Evolutionary conservation across 2,797 vertebrate species (phyloP).

Genomic region (Poecile montanus): DNA sequence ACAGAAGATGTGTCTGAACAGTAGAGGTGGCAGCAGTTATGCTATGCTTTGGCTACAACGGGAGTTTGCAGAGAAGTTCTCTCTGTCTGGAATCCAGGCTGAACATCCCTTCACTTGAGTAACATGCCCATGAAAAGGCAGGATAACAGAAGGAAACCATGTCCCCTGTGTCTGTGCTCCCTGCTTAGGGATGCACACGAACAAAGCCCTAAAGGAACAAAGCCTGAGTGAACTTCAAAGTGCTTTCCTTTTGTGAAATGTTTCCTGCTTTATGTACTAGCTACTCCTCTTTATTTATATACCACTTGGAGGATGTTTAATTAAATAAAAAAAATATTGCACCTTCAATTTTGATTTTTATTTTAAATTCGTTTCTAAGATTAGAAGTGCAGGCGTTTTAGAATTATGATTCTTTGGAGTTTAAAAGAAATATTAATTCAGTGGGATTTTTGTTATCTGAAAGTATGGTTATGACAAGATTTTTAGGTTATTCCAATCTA

Average conservation of each 20-base stretch:
- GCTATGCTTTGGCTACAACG: background rate
- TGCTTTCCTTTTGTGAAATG: background rate
- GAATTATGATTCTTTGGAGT: background rate
- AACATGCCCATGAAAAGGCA: background rate
- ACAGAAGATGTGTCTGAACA: background rate
- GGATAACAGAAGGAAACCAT: background rate
- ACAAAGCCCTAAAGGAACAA: background rate
- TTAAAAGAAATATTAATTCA: background rate
- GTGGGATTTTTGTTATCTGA: background rate
- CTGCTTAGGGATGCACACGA: fast-evolving
- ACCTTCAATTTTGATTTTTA: background rate
- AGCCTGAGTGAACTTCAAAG: background rate
- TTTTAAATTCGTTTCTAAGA: background rate
- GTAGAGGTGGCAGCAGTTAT: background rate
- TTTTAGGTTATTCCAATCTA: background rate
- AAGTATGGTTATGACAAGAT: background rate
- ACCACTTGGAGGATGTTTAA: background rate
- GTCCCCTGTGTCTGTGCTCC: background rate
- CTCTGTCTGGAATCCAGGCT: background rate
- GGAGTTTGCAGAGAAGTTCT: background rate
- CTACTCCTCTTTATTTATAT: background rate
- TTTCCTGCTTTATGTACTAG: background rate
- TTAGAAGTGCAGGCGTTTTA: background rate
- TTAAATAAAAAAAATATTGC: background rate
- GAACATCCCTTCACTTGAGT: background rate